Evolutionary conservation across 2,113 vertebrate species (phyloP).

Genomic region (Zonotrichia leucophrys): DNA sequence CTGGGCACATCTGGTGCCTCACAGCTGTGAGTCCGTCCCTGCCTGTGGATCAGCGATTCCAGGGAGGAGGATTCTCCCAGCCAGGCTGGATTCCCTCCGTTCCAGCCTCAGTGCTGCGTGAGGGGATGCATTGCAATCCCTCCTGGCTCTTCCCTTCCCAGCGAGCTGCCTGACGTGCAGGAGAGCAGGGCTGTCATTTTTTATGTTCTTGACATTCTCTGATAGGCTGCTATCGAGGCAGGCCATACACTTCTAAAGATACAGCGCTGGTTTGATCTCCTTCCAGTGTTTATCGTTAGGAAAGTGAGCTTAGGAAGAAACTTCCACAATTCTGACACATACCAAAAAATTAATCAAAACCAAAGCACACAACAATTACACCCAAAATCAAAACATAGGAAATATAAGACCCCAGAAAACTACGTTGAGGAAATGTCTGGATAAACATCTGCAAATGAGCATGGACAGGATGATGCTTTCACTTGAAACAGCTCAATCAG

Average conservation of each 20-base stretch:
- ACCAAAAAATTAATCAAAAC: background rate
- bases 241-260: background rate
- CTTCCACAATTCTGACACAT: background rate
- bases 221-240: slow-evolving; percentile 1
- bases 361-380: background rate
- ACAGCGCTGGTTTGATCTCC: background rate
- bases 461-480: background rate
- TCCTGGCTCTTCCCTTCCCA: background rate
- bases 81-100: background rate
- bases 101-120: background rate
- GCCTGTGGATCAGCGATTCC: background rate
- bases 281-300: background rate
- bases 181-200: background rate
- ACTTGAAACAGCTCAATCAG: background rate
- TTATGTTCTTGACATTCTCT: background rate
- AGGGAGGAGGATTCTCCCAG: background rate
- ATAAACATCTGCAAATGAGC: background rate
- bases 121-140: background rate
- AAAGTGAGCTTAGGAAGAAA: background rate
- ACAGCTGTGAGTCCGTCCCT: background rate
- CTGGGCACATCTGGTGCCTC: background rate
- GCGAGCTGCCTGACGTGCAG: background rate
- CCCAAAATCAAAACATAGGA: slow-evolving; percentile 26
- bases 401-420: background rate
- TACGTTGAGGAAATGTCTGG: slow-evolving; percentile 3